Evolutionary conservation across 2,888 invertebrate species (phyloP), one percentile per base, ranked within the genome.

Genomic region (Cabera pusaria): DNA sequence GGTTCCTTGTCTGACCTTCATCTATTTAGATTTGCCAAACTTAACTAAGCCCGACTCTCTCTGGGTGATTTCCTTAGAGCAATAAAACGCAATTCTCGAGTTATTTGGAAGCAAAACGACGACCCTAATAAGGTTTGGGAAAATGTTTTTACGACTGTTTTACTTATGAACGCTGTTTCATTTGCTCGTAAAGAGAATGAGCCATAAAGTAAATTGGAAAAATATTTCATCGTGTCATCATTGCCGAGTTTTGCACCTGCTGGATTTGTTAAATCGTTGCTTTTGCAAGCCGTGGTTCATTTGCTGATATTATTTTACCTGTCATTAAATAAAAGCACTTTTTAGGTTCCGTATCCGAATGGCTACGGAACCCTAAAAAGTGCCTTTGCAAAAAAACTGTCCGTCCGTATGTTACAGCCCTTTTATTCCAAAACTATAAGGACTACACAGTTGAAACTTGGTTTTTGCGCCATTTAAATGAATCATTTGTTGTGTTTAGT

Each of bases 111-210:
- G 17, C 22, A 34, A 40, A 39, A 40, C 19, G 40, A 28, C 34
- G 19, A 6, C 23, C 34, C 19, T 40, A 35, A 43, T 44, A 42
- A 37, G 42, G 44, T 44, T 46, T 27, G 28, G 35, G 19, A 24
- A 41, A 42, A 40, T 8, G 23, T 35, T 50, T 46, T 50, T 40
- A 47, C 44, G 44, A 43, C 41, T 28, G 20, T 28, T 19, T 42
- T 34, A 44, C 49, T 48, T 42, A 37, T 37, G 29, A 48, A 26
- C 41, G 27, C 45, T 49, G 34, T 46, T 52, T 46, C 41, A 46
- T 49, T 46, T 40, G 31, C 18, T 28, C 38, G 40, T 45, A 39
- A 51, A 48, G 37, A 36, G 38, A 45, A 51, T 41, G 40, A 45
- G 31, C 33, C 51, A 33, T 48, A 43, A 44, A 45, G 25, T 21